These are phyloP conservation scores for Nemapogon koenigi DNA, from an alignment of 2,888 invertebrate species.

Conservation along the genomic window DNA sequence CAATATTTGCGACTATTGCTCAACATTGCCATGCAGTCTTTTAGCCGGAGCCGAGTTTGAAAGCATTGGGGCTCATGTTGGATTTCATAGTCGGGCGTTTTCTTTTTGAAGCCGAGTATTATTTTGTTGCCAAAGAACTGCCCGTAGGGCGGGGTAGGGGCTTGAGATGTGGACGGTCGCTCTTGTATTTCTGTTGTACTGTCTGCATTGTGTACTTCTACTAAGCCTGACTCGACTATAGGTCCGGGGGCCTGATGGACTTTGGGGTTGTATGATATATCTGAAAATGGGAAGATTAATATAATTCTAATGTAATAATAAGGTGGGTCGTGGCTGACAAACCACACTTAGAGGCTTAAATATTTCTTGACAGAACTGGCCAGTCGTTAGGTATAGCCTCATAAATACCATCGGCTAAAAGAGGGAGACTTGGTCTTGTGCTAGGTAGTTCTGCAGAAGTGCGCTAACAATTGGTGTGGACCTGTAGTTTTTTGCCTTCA, in stretches of 20 bases:
- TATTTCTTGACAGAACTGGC: too few relatives aligned
- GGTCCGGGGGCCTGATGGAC: too few relatives aligned
- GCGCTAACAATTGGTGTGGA: too few relatives aligned
- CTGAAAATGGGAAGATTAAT: not conserved
- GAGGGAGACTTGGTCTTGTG: too few relatives aligned
- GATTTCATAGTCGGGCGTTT: too few relatives aligned
- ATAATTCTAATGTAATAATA: not conserved
- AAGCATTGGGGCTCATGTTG: not conserved
- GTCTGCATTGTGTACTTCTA: slow-evolving; percentile 6
- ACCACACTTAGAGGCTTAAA: too few relatives aligned
- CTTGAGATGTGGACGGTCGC: too few relatives aligned
- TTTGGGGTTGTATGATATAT: not conserved
- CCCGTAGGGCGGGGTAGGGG: not conserved
- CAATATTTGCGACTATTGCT: slow-evolving; percentile 25
- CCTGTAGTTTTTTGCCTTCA: too few relatives aligned
- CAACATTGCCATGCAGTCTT: slow-evolving; percentile 26
- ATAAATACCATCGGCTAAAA: too few relatives aligned
- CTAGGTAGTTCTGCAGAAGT: too few relatives aligned
- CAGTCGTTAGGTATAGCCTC: too few relatives aligned
- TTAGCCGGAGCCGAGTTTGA: slow-evolving; percentile 15
- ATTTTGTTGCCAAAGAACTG: not conserved
- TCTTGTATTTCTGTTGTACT: slow-evolving; percentile 4
- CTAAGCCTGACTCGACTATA: not conserved
- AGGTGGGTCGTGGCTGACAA: not conserved
- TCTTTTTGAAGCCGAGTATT: not conserved